Conservation (phyloP, 2,888 invertebrate species). For the Trilocha varians region DNA sequence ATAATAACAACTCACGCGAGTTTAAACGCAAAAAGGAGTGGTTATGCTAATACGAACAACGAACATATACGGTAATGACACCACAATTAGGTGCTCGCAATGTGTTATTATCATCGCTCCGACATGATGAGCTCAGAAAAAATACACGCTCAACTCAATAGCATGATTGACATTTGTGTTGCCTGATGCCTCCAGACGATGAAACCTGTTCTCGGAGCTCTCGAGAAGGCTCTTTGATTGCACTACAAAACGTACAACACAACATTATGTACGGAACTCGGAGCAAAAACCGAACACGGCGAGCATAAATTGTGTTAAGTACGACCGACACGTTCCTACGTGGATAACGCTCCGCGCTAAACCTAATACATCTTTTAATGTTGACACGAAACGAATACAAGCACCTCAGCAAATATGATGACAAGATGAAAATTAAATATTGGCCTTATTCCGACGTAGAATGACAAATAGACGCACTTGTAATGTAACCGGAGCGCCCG, state of each 20-base stretch:
- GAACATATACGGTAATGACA: constrained; percentile 29
- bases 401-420: constrained; percentile 13
- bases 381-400: constrained; percentile 9
- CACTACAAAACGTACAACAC: constrained; percentile 1
- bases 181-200: constrained; percentile 19
- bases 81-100: constrained; percentile 30
- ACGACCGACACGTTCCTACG: not conserved
- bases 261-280: not conserved
- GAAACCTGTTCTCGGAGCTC: constrained; percentile 29
- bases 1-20: not conserved
- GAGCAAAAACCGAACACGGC: not conserved
- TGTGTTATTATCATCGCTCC: constrained; percentile 33
- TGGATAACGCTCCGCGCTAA: not conserved
- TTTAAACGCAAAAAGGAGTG: constrained; percentile 19
- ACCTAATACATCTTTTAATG: constrained; percentile 2
- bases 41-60: constrained; percentile 32
- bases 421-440: constrained; percentile 27
- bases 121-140: constrained; percentile 25
- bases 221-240: constrained; percentile 18
- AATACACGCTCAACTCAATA: constrained; percentile 30
- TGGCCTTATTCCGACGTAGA: constrained; percentile 25
- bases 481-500: constrained; percentile 27
- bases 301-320: not conserved
- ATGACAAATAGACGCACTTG: constrained; percentile 35
- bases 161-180: constrained; percentile 39